These are phyloP conservation scores for Psilopogon haemacephalus DNA, from an alignment of 2,113 vertebrate genomes.

Conservation along the genomic window DNA sequence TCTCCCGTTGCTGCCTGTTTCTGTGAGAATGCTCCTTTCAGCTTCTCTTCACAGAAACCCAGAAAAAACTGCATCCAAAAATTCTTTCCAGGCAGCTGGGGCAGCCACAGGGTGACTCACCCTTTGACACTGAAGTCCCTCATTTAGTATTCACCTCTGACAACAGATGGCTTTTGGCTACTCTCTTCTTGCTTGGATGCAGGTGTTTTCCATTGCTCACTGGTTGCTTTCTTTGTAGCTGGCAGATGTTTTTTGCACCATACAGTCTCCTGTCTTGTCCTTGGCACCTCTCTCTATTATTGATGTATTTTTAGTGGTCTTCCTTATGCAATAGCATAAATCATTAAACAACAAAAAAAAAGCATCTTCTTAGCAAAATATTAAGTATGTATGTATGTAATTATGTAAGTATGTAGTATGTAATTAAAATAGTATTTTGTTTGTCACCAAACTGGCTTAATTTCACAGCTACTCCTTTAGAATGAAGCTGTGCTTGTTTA, in stretches of 20 bases:
- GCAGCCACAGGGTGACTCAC: background rate
- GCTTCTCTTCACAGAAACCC: background rate
- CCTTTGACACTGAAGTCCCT: background rate
- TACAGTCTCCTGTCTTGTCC: background rate
- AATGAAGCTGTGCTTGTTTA: constrained; percentile 27
- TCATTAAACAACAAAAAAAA: no score
- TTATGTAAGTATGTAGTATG: no score
- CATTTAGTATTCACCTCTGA: background rate
- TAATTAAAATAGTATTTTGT: constrained; percentile 55
- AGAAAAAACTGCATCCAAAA: background rate
- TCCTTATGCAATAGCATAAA: background rate
- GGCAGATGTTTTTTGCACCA: background rate
- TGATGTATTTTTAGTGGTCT: constrained; percentile 1
- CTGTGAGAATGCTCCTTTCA: background rate
- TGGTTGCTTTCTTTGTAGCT: background rate
- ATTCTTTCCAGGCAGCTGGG: background rate
- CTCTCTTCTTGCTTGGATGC: background rate
- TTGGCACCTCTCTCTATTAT: background rate
- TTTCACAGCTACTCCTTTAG: constrained; percentile 37
- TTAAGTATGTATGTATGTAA: constrained; percentile 48
- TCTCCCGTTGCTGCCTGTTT: background rate
- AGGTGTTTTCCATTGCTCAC: background rate
- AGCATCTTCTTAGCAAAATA: constrained; percentile 32
- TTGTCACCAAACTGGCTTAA: constrained; percentile 47
- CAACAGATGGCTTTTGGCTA: background rate